phyloP scores from a whole-genome alignment of 2,113 vertebrate species.

The Tragelaphus buxtoni region DNA sequence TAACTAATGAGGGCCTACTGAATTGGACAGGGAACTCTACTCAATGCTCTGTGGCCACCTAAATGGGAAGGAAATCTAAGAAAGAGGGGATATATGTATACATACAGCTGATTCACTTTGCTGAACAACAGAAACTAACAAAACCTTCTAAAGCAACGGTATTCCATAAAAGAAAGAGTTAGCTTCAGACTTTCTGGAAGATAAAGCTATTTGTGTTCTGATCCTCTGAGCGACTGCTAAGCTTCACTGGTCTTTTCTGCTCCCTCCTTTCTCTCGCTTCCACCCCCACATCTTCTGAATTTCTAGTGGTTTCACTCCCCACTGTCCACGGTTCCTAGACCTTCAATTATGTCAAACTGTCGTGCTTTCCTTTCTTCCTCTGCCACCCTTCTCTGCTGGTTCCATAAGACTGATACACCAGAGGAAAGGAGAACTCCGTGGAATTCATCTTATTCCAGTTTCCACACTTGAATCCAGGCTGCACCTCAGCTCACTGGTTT shows the following conservation, averaged over 20 bases:
- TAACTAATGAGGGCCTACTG: not conserved
- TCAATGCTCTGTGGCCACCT: not conserved
- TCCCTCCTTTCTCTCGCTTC: not conserved
- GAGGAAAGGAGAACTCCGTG: not conserved
- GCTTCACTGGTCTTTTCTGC: not conserved
- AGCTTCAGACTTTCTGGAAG: not conserved
- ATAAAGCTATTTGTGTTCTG: not conserved
- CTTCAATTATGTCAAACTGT: not conserved
- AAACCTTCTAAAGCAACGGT: accelerated
- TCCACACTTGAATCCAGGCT: not conserved
- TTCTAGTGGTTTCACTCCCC: not conserved
- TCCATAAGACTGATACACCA: not conserved
- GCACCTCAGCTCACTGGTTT: accelerated
- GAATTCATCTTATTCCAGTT: not conserved
- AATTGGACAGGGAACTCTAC: not conserved
- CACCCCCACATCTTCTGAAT: not conserved
- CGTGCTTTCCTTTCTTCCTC: not conserved
- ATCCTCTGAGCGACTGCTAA: not conserved
- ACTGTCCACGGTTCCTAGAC: not conserved
- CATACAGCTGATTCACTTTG: not conserved
- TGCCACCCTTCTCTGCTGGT: not conserved
- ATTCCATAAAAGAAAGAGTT: not conserved
- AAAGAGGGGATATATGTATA: not conserved
- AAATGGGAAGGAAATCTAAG: not conserved
- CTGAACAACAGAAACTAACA: not conserved